phyloP scores from a whole-genome alignment of 2,797 vertebrate genomes.

The Threskiornis aethiopicus region DNA sequence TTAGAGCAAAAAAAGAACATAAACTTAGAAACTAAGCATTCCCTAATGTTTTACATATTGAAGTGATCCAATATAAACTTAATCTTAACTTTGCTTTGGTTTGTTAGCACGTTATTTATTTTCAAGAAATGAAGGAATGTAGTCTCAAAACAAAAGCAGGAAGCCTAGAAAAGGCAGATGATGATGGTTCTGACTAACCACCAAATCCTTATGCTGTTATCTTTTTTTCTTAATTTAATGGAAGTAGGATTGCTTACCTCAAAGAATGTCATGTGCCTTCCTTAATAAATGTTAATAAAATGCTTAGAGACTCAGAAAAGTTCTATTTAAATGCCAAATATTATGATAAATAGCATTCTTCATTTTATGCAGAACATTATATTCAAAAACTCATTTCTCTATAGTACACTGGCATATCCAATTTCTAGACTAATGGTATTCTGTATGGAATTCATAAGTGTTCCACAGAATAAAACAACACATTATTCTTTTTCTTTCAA shows the following conservation, averaged over 20 bases:
- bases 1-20: not conserved
- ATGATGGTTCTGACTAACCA: not conserved
- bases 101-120: not conserved
- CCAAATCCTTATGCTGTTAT: not conserved
- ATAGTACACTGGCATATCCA: not conserved
- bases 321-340: constrained; percentile 10
- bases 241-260: not conserved
- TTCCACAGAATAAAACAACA: constrained; percentile 27
- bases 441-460: not conserved
- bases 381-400: constrained; percentile 26
- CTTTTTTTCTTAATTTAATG: not conserved
- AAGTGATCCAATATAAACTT: not conserved
- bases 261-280: not conserved
- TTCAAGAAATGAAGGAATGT: not conserved
- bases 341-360: constrained; percentile 30
- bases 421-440: constrained; percentile 17
- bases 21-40: not conserved
- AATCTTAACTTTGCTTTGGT: not conserved
- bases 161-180: not conserved
- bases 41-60: not conserved
- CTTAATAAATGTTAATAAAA: constrained; percentile 38
- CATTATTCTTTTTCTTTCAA: constrained; percentile 34
- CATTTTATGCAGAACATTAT: not conserved
- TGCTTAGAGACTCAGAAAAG: not conserved
- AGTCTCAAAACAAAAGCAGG: not conserved